A percentile compares a stretch with the other conserved stretches of the same genome.
These are phyloP conservation scores for Bradynema listronoti DNA, from an alignment of 1,140 invertebrate species.

Conservation along the genomic window DNA sequence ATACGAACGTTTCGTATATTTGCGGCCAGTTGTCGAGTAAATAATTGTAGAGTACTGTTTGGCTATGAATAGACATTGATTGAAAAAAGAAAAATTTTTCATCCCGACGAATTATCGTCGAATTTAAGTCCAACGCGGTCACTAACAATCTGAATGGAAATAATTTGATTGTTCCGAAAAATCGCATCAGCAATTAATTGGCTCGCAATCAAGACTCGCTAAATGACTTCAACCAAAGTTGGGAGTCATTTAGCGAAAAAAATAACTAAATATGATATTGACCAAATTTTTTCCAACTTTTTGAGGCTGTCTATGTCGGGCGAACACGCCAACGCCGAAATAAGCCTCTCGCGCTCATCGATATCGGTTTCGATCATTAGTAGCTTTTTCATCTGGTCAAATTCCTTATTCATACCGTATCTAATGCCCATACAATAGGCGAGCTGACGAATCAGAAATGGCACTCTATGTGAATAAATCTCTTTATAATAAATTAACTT, in stretches of 20 bases:
- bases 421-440: constrained; percentile 73
- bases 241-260: no score
- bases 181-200: no score
- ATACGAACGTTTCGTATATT: constrained; percentile 41
- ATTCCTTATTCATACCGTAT: constrained; percentile 69
- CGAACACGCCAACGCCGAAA: constrained; percentile 44
- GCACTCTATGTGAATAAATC: no score
- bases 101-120: constrained; percentile 46
- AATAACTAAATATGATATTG: no score
- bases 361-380: constrained; percentile 61
- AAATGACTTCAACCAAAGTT: no score
- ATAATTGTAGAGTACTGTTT: constrained; percentile 42
- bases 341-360: constrained; percentile 45
- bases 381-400: constrained; percentile 72
- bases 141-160: constrained; percentile 32
- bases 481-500: no score
- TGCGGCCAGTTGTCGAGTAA: constrained; percentile 46
- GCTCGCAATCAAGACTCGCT: no score
- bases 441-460: constrained; percentile 67
- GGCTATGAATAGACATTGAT: constrained; percentile 24
- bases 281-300: no score
- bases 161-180: not conserved
- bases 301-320: constrained; percentile 41
- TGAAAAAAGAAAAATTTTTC: constrained; percentile 42
- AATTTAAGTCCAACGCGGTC: constrained; percentile 43